Base-by-base conservation (phyloP, 1,140 invertebrate genomes). In the Drosophila auraria region DNA sequence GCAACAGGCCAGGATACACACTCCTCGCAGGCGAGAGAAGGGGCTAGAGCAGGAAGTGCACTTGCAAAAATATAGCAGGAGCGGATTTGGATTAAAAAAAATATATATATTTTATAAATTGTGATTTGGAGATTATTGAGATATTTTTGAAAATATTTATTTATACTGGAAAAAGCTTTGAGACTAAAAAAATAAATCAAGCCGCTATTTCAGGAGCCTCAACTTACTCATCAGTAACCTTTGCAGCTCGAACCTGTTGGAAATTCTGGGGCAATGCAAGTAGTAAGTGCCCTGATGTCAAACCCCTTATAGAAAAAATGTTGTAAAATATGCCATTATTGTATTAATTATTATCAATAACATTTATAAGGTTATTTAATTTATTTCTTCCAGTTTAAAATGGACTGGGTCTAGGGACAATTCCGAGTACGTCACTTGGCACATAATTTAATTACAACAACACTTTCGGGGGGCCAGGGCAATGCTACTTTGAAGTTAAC, bases 381-480 rank as follows among this genome's bases (percentile, higher is more conserved):
- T 14, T 11, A 20, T 65, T 38, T 56, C 15, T 33, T 45, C 5
- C 5, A 58, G 42, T 66, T 53, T 40, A 62, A 11, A 47, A 12
- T 17, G 38, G 25, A 33, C 40, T n/a, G 53, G 53, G 15, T 57
- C 36, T 45, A 47, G 44, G 44, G 70, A 75, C 73, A 75, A 58
- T 74, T 76, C 53, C 74, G 65, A 78, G 59, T 45, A 73, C 76
- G 78, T 74, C 77, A 80, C 78, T 80, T 80, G 78, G 63, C 78
- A 80, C 78, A 80, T 80, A 75, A 80, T 80, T 80, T 80, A 80
- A 80, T 80, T 80, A 80, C 78, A 80, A 80, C 77, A 80, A 80
- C 70, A 80, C 78, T 80, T 74, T 80, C 40, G 56, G 62, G 63
- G 17, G 33, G 30, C 27, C 17, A 56, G 36, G 53, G 63, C 49